phyloP scores from a whole-genome alignment of 2,113 vertebrate genomes.

The Turnix velox region DNA sequence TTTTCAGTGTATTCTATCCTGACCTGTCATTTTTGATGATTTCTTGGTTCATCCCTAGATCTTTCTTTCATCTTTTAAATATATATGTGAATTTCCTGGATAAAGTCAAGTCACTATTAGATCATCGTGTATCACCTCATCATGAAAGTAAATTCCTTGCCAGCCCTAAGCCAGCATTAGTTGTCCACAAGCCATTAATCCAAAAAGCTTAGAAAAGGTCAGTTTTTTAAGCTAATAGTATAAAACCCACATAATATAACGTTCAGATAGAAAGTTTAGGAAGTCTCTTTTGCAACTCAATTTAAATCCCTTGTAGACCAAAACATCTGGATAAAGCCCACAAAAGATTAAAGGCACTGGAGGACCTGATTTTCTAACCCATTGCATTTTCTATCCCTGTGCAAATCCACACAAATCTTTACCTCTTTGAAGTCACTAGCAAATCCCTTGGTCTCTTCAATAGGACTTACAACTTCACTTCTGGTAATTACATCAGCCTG shows the following conservation, averaged over 20 bases:
- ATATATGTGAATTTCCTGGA: not conserved
- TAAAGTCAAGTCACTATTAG: slow-evolving; percentile 8
- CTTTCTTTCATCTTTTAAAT: not conserved
- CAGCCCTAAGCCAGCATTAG: not conserved
- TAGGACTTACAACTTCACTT: slow-evolving; percentile 53
- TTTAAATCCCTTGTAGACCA: slow-evolving; percentile 42
- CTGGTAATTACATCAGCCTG: slow-evolving; percentile 60
- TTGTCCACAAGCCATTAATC: slow-evolving; percentile 21
- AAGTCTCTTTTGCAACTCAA: slow-evolving; percentile 53
- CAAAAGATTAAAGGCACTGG: slow-evolving; percentile 53
- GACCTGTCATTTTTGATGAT: not conserved
- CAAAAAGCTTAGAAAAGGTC: slow-evolving; percentile 35
- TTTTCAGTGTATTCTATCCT: not conserved
- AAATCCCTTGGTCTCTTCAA: slow-evolving; percentile 55
- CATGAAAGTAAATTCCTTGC: slow-evolving; percentile 32
- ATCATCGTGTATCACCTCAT: not conserved
- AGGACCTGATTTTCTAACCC: slow-evolving; percentile 54
- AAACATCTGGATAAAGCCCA: slow-evolving; percentile 27
- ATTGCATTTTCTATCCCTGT: slow-evolving; percentile 39
- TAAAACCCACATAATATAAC: not conserved
- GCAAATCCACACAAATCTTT: slow-evolving; percentile 62
- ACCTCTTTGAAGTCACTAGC: slow-evolving; percentile 23
- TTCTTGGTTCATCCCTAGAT: not conserved
- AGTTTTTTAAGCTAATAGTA: slow-evolving; percentile 16
- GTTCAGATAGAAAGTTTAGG: slow-evolving; percentile 27